phyloP scores from a whole-genome alignment of 2,888 invertebrate species.

The Micoletzkya japonica region DNA sequence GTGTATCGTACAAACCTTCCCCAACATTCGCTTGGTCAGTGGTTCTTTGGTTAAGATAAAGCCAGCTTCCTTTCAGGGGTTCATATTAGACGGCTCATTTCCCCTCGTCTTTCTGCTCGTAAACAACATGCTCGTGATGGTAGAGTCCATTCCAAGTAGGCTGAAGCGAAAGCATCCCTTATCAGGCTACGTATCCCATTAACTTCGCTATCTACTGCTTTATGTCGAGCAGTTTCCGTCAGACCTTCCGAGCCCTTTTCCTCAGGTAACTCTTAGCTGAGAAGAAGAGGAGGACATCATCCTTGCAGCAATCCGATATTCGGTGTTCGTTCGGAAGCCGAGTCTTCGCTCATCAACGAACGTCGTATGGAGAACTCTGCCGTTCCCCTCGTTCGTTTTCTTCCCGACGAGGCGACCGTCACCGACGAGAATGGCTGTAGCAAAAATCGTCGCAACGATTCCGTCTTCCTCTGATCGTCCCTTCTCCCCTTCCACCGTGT shows the following conservation, averaged over 20 bases:
- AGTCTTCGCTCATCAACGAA: neutral
- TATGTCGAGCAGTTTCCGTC: conserved; percentile 85
- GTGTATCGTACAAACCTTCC: conserved; percentile 22
- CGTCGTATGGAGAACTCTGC: conserved; percentile 19
- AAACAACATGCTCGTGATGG: conserved; percentile 80
- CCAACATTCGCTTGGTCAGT: neutral
- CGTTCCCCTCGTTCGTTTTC: conserved; percentile 13
- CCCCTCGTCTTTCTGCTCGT: conserved; percentile 54
- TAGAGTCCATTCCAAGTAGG: conserved; percentile 12
- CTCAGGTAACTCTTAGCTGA: conserved; percentile 40
- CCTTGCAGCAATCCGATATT: neutral
- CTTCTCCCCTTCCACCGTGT: neutral
- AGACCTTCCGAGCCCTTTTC: conserved; percentile 84
- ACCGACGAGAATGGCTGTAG: conserved; percentile 23
- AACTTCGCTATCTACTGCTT: conserved; percentile 95
- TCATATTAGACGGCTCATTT: conserved; percentile 49
- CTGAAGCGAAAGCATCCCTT: neutral
- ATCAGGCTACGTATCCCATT: conserved; percentile 78
- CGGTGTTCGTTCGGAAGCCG: neutral
- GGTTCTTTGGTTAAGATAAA: neutral
- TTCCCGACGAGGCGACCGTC: conserved; percentile 14
- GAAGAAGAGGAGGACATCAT: neutral
- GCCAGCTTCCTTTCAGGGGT: conserved; percentile 36
- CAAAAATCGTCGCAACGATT: conserved; percentile 14
- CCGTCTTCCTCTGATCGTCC: conserved; percentile 12